phyloP scores from a whole-genome alignment of 1,140 invertebrate genomes.

The Phocides pigmalion region DNA sequence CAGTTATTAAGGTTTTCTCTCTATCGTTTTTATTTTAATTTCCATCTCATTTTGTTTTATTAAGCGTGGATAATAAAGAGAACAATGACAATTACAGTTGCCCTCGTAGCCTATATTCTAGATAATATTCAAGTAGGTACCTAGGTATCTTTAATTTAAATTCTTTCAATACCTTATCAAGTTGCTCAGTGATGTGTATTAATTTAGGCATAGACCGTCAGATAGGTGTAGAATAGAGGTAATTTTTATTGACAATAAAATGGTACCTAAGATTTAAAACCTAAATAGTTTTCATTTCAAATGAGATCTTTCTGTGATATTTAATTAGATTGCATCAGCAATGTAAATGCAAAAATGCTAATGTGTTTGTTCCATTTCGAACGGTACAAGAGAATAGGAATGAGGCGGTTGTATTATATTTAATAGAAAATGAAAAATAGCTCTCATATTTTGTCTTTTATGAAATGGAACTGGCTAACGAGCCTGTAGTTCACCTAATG shows the following conservation, averaged over 20 bases:
- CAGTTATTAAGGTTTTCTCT: neutral
- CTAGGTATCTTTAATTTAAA: neutral
- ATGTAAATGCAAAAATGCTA: neutral
- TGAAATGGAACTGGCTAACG: too few species aligned
- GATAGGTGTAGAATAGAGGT: too few species aligned
- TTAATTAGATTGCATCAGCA: neutral
- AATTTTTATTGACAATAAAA: too few species aligned
- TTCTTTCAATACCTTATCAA: neutral
- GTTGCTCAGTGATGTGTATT: neutral
- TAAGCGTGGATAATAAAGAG: constrained; percentile 15
- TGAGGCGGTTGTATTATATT: neutral
- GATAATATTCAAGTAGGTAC: constrained; percentile 15
- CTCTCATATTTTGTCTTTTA: too few species aligned
- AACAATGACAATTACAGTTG: constrained; percentile 15
- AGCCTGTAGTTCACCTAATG: too few species aligned
- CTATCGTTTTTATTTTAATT: neutral
- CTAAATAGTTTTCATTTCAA: too few species aligned
- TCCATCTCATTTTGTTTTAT: constrained; percentile 7
- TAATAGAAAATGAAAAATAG: neutral
- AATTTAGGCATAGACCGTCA: constrained; percentile 1
- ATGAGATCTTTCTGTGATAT: neutral
- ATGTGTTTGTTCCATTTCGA: neutral
- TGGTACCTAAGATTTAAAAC: too few species aligned
- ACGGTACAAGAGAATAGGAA: neutral
- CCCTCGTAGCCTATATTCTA: constrained; percentile 20